Evolutionary conservation across 2,113 vertebrate species (phyloP).

Genomic region (Phalacrocorax aristotelis): DNA sequence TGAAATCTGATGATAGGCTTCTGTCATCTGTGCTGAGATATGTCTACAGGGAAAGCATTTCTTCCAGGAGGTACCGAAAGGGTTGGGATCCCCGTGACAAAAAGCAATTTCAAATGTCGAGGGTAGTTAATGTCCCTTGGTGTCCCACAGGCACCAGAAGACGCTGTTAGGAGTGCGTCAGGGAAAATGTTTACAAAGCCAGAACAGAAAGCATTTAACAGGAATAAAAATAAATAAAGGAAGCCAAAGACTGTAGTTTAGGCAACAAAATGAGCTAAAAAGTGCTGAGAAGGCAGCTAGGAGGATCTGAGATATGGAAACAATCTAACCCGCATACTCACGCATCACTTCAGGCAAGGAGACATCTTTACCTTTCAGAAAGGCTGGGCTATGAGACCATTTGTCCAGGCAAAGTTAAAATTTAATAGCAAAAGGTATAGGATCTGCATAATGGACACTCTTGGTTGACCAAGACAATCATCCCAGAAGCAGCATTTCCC

Average conservation of each 20-base stretch:
- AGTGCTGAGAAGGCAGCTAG: not conserved
- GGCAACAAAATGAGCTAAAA: not conserved
- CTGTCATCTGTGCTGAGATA: not conserved
- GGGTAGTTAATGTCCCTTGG: not conserved
- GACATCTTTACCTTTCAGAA: not conserved
- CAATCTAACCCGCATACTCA: not conserved
- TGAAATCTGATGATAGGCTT: not conserved
- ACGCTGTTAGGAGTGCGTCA: rapidly evolving
- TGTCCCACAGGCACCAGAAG: not conserved
- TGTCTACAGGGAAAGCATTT: not conserved
- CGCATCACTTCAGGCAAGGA: not conserved
- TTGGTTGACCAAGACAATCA: rapidly evolving
- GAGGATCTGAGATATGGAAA: not conserved
- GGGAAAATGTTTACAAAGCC: not conserved
- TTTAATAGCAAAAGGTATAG: rapidly evolving
- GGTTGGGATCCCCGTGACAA: not conserved
- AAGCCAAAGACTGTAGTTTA: not conserved
- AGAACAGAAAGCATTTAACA: rapidly evolving
- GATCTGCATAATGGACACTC: not conserved
- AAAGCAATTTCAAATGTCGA: not conserved
- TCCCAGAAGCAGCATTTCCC: not conserved
- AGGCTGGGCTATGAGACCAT: not conserved
- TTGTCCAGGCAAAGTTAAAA: not conserved
- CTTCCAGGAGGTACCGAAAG: not conserved
- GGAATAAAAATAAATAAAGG: not conserved